Evolutionary conservation across 1,140 invertebrate genomes (phyloP).

Genomic region (Tribolium madens): DNA sequence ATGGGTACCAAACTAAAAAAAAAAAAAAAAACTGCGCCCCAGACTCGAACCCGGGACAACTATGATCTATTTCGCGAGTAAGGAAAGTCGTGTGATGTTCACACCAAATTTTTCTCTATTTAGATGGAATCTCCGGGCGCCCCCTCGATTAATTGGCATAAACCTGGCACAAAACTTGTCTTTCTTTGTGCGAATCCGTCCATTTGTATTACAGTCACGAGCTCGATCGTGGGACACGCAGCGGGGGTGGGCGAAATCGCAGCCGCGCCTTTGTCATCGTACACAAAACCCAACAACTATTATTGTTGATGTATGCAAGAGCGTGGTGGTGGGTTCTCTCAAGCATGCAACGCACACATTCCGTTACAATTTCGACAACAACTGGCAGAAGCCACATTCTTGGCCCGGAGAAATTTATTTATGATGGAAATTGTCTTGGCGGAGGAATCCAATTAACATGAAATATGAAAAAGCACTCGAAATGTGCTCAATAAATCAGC

Average conservation of each 20-base stretch:
- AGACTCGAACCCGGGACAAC: too few species aligned
- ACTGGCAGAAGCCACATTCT: not conserved
- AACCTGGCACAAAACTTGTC: not conserved
- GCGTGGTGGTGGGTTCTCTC: constrained; percentile 5
- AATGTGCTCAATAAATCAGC: constrained; percentile 34
- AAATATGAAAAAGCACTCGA: constrained; percentile 29
- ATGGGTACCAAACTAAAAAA: too few species aligned
- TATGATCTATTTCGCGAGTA: too few species aligned
- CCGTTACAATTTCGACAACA: constrained; percentile 14
- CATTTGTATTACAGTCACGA: constrained; percentile 29
- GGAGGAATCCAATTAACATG: constrained; percentile 34
- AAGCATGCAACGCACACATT: not conserved
- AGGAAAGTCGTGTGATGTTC: too few species aligned
- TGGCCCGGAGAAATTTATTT: constrained; percentile 3
- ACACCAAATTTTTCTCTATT: too few species aligned
- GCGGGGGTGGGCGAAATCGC: constrained; percentile 2
- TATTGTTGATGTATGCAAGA: constrained; percentile 3
- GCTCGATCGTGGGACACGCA: constrained; percentile 21
- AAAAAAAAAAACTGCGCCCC: too few species aligned
- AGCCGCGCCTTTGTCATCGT: constrained; percentile 25
- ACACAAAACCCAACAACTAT: not conserved
- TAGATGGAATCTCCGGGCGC: too few species aligned
- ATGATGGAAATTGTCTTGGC: constrained; percentile 21
- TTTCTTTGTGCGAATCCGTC: constrained; percentile 4
- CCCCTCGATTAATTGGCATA: too few species aligned